phyloP scores from a whole-genome alignment of 2,113 vertebrate species.

The Aegithalos caudatus region DNA sequence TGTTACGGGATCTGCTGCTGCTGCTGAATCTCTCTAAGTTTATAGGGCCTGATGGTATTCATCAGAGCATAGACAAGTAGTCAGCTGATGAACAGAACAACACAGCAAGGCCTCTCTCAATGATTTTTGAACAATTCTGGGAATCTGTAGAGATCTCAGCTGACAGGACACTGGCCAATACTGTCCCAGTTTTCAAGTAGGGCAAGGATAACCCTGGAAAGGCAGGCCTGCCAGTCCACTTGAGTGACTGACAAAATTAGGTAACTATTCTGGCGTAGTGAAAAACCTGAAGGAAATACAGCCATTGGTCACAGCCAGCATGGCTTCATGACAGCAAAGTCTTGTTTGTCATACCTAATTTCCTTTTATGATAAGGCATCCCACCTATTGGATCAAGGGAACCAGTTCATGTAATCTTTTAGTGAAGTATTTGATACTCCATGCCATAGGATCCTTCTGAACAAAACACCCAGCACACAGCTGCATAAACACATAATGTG shows the following conservation, averaged over 20 bases:
- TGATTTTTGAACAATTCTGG: background rate
- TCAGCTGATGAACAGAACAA: background rate
- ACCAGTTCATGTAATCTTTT: background rate
- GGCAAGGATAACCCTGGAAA: background rate
- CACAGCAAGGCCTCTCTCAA: background rate
- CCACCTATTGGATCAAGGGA: background rate
- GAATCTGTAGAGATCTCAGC: background rate
- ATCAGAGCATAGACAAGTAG: background rate
- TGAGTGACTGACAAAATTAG: background rate
- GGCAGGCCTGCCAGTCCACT: background rate
- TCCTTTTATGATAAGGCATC: background rate
- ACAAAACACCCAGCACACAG: background rate
- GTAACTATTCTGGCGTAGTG: background rate
- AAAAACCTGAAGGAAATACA: background rate
- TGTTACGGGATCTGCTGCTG: background rate
- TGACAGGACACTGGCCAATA: background rate
- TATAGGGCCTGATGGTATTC: background rate
- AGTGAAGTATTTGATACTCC: background rate
- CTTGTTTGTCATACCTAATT: background rate
- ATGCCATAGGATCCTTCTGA: background rate
- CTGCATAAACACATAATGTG: background rate
- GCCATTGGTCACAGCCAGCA: background rate
- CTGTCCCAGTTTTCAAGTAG: background rate
- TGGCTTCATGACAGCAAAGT: fast-evolving
- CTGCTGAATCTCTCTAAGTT: background rate